A percentile compares a stretch with the other conserved stretches of the same genome.
These are phyloP conservation scores for Heliocidaris tuberculata DNA, from an alignment of 35 echinoderm and acorn worm species.

Conservation along the genomic window DNA sequence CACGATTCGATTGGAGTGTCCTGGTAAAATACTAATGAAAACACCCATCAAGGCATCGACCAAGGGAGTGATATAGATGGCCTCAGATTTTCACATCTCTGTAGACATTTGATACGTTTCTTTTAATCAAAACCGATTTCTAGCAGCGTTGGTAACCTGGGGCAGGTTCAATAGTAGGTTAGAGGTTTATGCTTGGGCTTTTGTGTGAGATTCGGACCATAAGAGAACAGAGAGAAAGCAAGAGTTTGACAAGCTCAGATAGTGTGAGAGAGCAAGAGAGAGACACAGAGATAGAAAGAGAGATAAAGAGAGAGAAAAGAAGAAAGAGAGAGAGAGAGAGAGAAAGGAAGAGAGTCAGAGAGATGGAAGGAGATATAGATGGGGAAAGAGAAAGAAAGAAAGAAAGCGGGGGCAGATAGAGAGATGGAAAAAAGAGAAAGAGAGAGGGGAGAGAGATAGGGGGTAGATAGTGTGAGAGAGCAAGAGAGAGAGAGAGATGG, in stretches of 20 bases:
- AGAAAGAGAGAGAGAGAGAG: neutral
- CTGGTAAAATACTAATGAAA: neutral
- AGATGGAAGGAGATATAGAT: too few relatives aligned
- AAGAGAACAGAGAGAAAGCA: neutral
- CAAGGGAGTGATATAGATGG: neutral
- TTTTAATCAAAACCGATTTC: neutral
- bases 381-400: too few relatives aligned
- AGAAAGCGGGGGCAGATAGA: too few relatives aligned
- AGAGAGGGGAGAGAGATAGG: too few relatives aligned
- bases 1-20: neutral
- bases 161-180: neutral
- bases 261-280: neutral
- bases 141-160: neutral
- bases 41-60: neutral
- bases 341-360: neutral
- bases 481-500: too few relatives aligned
- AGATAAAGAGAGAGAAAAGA: too few relatives aligned
- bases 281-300: neutral
- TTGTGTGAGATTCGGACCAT: neutral
- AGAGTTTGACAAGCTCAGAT: neutral
- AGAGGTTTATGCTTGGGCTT: neutral
- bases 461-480: too few relatives aligned
- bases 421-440: too few relatives aligned
- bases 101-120: neutral
- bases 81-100: neutral